Conservation (phyloP, 2,113 vertebrate genomes). For the Struthio camelus region DNA sequence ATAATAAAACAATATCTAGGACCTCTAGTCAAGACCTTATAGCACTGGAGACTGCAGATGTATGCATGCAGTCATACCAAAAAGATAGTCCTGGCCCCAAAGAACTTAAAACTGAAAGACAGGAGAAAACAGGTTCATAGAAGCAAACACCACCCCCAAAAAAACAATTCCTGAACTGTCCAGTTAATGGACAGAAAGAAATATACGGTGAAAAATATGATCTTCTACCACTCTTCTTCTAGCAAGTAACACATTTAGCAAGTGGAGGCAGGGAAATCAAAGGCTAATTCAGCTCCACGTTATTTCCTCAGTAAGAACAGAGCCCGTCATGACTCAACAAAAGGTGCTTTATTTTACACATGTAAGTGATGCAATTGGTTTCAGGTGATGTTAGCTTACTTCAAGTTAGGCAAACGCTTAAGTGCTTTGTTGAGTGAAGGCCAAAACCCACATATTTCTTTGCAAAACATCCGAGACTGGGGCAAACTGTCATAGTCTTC, state of each 20-base stretch:
- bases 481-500: not conserved
- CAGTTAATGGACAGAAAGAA: not conserved
- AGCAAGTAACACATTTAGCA: not conserved
- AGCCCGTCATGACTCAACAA: not conserved
- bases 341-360: not conserved
- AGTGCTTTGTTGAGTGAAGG: not conserved
- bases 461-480: not conserved
- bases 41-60: rapidly evolving
- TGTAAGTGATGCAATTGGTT: not conserved
- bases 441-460: not conserved
- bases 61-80: not conserved
- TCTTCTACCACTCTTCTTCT: not conserved
- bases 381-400: not conserved
- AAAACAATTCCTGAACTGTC: not conserved
- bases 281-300: not conserved
- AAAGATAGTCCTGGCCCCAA: not conserved
- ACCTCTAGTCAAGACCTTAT: not conserved
- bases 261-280: not conserved
- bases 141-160: not conserved
- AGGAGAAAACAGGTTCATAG: not conserved
- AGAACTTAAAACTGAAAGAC: not conserved
- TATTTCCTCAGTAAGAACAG: not conserved
- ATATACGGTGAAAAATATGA: not conserved
- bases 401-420: not conserved
- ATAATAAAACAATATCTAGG: not conserved